Base-by-base conservation (phyloP, 2,888 invertebrate genomes). In the Masnerella sp. region DNA sequence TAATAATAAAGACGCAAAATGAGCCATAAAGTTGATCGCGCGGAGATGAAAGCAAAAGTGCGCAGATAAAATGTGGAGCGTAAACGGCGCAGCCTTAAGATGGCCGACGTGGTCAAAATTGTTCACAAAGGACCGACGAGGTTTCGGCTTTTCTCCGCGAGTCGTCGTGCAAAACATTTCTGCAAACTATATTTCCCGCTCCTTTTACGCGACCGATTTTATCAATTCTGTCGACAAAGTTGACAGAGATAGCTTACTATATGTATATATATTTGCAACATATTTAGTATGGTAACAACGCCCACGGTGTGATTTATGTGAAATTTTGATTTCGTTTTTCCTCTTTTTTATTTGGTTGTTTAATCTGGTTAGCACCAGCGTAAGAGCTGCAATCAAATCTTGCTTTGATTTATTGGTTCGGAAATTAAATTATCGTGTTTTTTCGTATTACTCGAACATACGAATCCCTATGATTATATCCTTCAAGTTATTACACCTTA, bases 1-100 rank as follows among this genome's bases (percentile, higher is more conserved):
- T 38, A 52, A 52, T 38, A 25, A 28, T 40, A 25, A 52, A 52
- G n/a, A 38, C 17, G 11, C 38, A 34, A 40, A 38, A 38, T 38
- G 25, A 42, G 12, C 15, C 14, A 17, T 42, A 30, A 56, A 30
- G 25, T 15, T 15, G 11, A 56, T n/a, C 18, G 34, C 9, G 40
- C 7, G 14, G 17, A 14, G 36, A 58, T 17, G 43, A 45, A 58
- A 42, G 30, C 45, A 32, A 42, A 45, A 34, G 32, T 49, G n/a
- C n/a, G n/a, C n/a, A n/a, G n/a, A n/a, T n/a, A n/a, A n/a, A n/a
- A n/a, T n/a, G n/a, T n/a, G n/a, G n/a, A n/a, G n/a, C n/a, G n/a
- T n/a, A n/a, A n/a, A n/a, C n/a, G n/a, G n/a, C n/a, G n/a, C n/a
- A n/a, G n/a, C n/a, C n/a, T n/a, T n/a, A n/a, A n/a, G n/a, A n/a